phyloP scores from a whole-genome alignment of 35 echinoderm and acorn worm species.

The Apostichopus californicus region DNA sequence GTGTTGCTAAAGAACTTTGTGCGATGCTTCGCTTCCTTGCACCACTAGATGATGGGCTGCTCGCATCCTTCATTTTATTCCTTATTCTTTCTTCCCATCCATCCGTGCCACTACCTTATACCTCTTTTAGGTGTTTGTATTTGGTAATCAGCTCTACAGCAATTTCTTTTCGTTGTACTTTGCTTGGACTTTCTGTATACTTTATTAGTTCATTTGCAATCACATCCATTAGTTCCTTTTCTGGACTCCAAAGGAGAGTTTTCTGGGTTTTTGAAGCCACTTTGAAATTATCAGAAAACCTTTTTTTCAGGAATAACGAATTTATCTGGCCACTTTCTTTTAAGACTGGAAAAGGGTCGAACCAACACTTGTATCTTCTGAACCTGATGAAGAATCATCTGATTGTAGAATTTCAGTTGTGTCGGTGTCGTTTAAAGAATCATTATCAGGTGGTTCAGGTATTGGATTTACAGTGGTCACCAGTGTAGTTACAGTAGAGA shows the following conservation, averaged over 20 bases:
- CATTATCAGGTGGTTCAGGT: neutral
- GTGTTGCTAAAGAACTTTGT: no score
- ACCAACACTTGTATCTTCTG: neutral
- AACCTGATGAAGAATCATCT: neutral
- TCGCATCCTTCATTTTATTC: constrained; percentile 54
- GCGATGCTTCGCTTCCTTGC: no score
- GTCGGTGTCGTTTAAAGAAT: neutral
- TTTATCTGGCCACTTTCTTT: neutral
- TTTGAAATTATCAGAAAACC: constrained; percentile 15
- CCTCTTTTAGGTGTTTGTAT: constrained; percentile 49
- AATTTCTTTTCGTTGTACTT: constrained; percentile 40
- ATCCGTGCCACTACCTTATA: constrained; percentile 54
- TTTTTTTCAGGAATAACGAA: neutral
- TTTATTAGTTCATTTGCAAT: constrained; percentile 45
- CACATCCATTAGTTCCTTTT: constrained; percentile 46
- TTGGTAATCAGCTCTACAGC: neutral
- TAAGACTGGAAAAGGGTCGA: no score
- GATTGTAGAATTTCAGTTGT: neutral
- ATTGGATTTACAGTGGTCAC: neutral
- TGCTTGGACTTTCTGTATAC: constrained; percentile 48
- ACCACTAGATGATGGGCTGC: no score
- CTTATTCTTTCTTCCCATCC: constrained; percentile 46
- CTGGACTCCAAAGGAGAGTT: constrained; percentile 48
- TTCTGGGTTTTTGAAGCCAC: neutral
- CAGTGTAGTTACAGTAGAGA: no score